Evolutionary conservation across 2,113 vertebrate genomes (phyloP), one percentile per base, ranked within the genome.

Genomic region (Ameiurus melas): DNA sequence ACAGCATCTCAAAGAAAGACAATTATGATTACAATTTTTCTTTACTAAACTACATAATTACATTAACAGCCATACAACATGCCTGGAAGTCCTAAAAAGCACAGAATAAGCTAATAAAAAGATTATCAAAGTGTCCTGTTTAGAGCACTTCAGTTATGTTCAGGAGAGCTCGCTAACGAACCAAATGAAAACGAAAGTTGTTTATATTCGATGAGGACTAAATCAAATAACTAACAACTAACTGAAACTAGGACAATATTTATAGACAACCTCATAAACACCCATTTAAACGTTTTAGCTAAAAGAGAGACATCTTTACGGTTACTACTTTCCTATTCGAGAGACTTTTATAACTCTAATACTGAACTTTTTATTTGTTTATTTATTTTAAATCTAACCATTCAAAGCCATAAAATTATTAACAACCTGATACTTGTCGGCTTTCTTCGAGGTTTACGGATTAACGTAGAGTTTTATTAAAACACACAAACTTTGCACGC

Each of bases 151-250:
- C 30, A 0, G n/a, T 2, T 36, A 70, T 2, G 36, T 36, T 2
- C 36, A 47, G 2, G 4, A 22, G 1, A 39, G 19, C 4, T 27
- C 10, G 39, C 39, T 51, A 27, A n/a, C 36, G 14, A n/a, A 47
- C 22, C 5, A 62, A 85, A 64, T 19, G 86, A 90, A 90, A 90
- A 58, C 80, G 83, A 87, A 89, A 66, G 25, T 13, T 39, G 80
- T 43, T 83, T 62, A 81, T 57, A 36, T 12, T 30, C 8, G 30
- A 57, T 7, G 8, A 36, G 0, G 7, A 20, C 53, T 33, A 14
- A 0, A 16, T 80, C 17, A 27, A 53, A n/a, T 22, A 75, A 78
- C 51, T 2, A 43, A 78, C 25, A 66, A 53, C 13, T 22, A 43
- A 16, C 19, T 87, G 39, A 58, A 13, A 8, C 6, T 27, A 27